These are phyloP conservation scores for Anableps anableps DNA, from an alignment of 2,797 vertebrate genomes.

Conservation along the genomic window DNA sequence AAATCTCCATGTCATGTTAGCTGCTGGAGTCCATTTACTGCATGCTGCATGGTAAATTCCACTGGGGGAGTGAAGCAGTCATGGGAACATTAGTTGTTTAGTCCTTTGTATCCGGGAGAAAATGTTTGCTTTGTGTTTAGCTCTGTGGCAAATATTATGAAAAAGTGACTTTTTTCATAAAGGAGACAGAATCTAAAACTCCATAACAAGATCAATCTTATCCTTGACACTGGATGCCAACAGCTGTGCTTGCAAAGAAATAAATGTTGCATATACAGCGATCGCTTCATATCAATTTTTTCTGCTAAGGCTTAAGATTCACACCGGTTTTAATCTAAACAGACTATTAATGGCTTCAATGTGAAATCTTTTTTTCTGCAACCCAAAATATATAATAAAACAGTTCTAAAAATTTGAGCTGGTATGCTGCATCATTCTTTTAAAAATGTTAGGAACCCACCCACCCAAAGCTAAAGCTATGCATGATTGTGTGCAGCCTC, in stretches of 20 bases:
- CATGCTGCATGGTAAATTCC: slow-evolving; percentile 9
- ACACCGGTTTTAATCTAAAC: background rate
- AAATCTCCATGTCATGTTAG: slow-evolving; percentile 51
- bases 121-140: slow-evolving; percentile 4
- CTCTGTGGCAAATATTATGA: slow-evolving; percentile 22
- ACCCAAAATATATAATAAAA: background rate
- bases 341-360: background rate
- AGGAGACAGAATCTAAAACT: slow-evolving; percentile 1
- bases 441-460: background rate
- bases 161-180: slow-evolving; percentile 14
- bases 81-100: slow-evolving; percentile 5
- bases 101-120: slow-evolving; percentile 21
- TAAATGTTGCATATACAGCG: background rate
- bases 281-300: background rate
- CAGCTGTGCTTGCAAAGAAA: background rate
- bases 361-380: background rate
- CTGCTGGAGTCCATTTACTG: slow-evolving; percentile 52
- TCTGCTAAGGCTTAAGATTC: background rate
- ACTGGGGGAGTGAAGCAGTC: background rate
- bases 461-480: too few relatives aligned
- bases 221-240: background rate
- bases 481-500: too few relatives aligned
- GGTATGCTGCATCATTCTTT: background rate
- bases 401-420: background rate
- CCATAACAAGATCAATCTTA: background rate